Evolutionary conservation across 2,888 invertebrate genomes (phyloP).

Genomic region (Harpagoxenus sublaevis): DNA sequence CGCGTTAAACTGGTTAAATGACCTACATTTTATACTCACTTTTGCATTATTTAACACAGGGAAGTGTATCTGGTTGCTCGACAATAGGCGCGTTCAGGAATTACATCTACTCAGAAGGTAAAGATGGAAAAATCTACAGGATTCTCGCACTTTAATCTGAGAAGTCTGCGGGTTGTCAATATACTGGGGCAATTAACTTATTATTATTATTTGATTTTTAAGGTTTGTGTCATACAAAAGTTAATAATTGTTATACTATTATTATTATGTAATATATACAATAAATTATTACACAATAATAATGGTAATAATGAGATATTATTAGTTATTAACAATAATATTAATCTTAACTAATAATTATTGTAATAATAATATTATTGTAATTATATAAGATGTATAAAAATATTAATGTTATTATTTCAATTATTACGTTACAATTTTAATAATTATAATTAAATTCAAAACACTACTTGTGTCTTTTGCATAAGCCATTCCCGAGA

Average conservation of each 20-base stretch:
- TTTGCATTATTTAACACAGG: neutral
- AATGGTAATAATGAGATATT: neutral
- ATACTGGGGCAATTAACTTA: neutral
- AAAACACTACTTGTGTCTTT: too few relatives aligned
- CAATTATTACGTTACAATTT: neutral
- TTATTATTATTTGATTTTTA: neutral
- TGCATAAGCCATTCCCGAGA: too few relatives aligned
- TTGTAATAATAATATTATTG: neutral
- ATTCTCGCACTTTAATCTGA: neutral
- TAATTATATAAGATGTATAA: neutral
- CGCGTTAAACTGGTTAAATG: neutral
- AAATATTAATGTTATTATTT: neutral
- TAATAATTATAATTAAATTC: too few relatives aligned
- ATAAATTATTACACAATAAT: neutral
- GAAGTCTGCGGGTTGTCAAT: neutral
- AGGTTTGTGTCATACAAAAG: neutral
- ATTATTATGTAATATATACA: too few relatives aligned
- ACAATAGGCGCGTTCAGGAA: neutral
- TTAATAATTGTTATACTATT: neutral
- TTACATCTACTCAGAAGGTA: neutral
- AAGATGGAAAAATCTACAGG: neutral
- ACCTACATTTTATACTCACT: neutral
- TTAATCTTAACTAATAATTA: too few relatives aligned
- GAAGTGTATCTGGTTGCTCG: slow-evolving; percentile 6
- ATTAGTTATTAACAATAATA: neutral